Percentiles rank a stretch among this genome's conserved stretches.
Conservation (phyloP, 1,140 invertebrate genomes). For the Trachymyrmex cornetzi region DNA sequence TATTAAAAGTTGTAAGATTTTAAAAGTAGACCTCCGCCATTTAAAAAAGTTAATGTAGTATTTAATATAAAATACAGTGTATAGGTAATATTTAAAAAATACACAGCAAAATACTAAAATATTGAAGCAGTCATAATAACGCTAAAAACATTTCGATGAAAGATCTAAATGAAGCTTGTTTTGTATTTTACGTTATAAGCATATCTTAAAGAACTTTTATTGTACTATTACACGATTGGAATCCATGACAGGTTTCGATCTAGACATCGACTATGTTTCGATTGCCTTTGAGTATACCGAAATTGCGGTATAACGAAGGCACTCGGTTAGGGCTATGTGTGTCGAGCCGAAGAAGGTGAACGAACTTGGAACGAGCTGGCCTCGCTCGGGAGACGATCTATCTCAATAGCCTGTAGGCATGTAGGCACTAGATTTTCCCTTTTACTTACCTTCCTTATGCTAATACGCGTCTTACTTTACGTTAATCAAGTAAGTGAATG, state of each 20-base stretch:
- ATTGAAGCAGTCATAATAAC: background rate
- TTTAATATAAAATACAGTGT: background rate
- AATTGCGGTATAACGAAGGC: conserved; percentile 55
- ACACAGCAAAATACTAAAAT: background rate
- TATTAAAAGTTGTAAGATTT: too few species aligned
- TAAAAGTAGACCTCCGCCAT: too few species aligned
- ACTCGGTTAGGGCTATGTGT: conserved; percentile 62
- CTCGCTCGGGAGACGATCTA: conserved; percentile 51
- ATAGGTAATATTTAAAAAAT: background rate
- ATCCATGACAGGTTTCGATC: conserved; percentile 56
- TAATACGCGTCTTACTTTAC: conserved; percentile 69
- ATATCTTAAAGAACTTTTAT: conserved; percentile 31
- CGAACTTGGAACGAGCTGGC: conserved; percentile 67
- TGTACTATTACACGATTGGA: conserved; percentile 38
- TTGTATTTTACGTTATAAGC: conserved; percentile 17
- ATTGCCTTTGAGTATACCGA: conserved; percentile 57
- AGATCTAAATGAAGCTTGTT: background rate
- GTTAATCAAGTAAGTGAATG: conserved; percentile 74
- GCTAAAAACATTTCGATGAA: background rate
- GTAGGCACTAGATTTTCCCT: conserved; percentile 60
- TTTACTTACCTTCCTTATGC: conserved; percentile 66
- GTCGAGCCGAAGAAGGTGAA: conserved; percentile 71
- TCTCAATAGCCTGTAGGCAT: conserved; percentile 53
- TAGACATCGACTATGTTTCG: conserved; percentile 42
- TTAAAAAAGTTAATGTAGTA: background rate